Evolutionary conservation across 2,888 invertebrate genomes (phyloP), one percentile per base, ranked within the genome.

Genomic region (Pyrochroa serraticornis): DNA sequence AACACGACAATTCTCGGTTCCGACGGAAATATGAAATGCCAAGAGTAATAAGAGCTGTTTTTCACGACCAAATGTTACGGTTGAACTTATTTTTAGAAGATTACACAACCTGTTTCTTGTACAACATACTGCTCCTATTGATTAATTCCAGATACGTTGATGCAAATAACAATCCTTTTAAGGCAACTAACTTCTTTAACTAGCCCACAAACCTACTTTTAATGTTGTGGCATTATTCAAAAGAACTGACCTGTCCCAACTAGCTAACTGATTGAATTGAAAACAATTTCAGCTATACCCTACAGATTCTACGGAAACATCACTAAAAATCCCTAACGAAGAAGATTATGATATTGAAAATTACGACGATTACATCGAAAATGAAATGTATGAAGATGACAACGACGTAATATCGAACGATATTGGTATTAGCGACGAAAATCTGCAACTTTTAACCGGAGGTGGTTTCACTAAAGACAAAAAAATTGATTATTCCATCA

Each of bases 401-500:
- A 22, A 22, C 22, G 22, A 22, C 22, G 22, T 22, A 22, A 22
- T 5, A 22, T 5, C 22, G 3, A 22, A 22, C 22, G 22, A 22
- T 5, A 22, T 22, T 5, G 22, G 22, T 5, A 2, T 22, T 22
- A 22, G 22, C 22, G 22, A 22, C 22, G 22, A 22, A 3, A 22
- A 22, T 22, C 2, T 22, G 3, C 22, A 22, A 22, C 14, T 39
- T 14, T 8, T 57, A 71, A 72, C 42, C 3, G 57, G 52, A 35
- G 37, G 46, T 8, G 41, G 45, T 32, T 52, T 57, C 14, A 65
- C 65, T 6, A 66, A 67, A 49, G 58, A 66, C 37, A 56, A 53
- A 47, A 58, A 66, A 30, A 39, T 41, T 12, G 22, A 22, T 22
- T 22, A 22, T 22, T 22, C 22, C 22, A 22, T 5, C 22, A 5